Base-by-base conservation (phyloP, 2,797 vertebrate species). In the Pampus argenteus region DNA sequence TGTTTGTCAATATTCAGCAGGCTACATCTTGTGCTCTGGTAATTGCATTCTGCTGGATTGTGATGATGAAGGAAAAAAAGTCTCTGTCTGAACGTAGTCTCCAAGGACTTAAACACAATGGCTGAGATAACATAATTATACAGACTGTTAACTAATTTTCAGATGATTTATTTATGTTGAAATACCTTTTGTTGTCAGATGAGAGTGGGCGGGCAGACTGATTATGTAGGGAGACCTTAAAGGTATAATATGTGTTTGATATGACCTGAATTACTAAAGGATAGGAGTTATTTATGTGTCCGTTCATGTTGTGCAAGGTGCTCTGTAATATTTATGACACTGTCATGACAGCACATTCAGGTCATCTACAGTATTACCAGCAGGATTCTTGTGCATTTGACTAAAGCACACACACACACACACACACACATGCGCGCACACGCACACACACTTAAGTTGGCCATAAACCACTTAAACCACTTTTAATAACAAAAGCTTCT, bases 81-180 rank as follows among this genome's bases (percentile, higher is more conserved):
- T 23, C 65, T 63, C 11, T 42, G 64, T 1, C 67, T 68, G 23
- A 74, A 47, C 13, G 2, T 59, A 13, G 34, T 59, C 79, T 67
- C 66, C 11, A 9, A 78, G 79, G 82, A 78, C 52, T 14, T n/a
- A 26, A 64, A 23, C 40, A 78, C 73, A 64, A 74, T 83, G 62
- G 68, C 76, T 72, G 66, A 81, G 77, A 83, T 80, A 83, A 83
- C 66, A 62, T 84, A 81, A 90, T 88, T 87, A 86, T 61, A 60
- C 76, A 81, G 67, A 78, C 73, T 84, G 79, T 91, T 89, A 86
- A 81, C 78, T 78, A 79, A 83, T 84, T 78, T 82, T 86, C 66
- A 78, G 78, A 87, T 80, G 69, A 71, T 79, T 76, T 62, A 61
- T 85, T 47, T 66, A 50, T 81, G 71, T 67, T 81, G 82, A 82